A percentile compares a stretch with the other conserved stretches of the same genome.
Evolutionary conservation across 2,888 invertebrate species (phyloP).

Genomic region (Cepaea hortensis): DNA sequence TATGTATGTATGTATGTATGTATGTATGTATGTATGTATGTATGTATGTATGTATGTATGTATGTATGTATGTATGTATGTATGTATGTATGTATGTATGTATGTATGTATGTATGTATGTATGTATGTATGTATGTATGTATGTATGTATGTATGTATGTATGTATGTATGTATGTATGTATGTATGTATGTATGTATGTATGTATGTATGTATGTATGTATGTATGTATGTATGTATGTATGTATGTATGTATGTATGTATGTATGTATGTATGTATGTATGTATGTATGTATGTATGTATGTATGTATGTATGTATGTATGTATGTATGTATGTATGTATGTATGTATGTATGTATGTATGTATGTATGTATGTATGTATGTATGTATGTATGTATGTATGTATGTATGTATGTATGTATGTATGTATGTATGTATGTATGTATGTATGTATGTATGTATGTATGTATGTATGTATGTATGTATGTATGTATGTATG

Average conservation of each 20-base stretch:
- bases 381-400: constrained; percentile 19
- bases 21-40: constrained; percentile 8
- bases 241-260: constrained; percentile 19
- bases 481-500: constrained; percentile 19
- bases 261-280: constrained; percentile 19
- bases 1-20: constrained; percentile 22
- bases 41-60: background rate
- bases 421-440: constrained; percentile 19
- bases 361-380: constrained; percentile 19
- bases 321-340: constrained; percentile 19
- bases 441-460: constrained; percentile 19
- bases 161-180: constrained; percentile 31
- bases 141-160: constrained; percentile 24
- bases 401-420: constrained; percentile 19
- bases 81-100: constrained; percentile 30
- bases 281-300: constrained; percentile 19
- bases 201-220: constrained; percentile 19
- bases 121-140: constrained; percentile 25
- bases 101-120: constrained; percentile 31
- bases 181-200: constrained; percentile 24
- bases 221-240: constrained; percentile 19
- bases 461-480: constrained; percentile 19
- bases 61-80: constrained; percentile 22
- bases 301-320: constrained; percentile 19
- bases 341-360: constrained; percentile 19